These are phyloP conservation scores for Bombus turneri DNA, from an alignment of 1,140 invertebrate genomes.

Conservation along the genomic window DNA sequence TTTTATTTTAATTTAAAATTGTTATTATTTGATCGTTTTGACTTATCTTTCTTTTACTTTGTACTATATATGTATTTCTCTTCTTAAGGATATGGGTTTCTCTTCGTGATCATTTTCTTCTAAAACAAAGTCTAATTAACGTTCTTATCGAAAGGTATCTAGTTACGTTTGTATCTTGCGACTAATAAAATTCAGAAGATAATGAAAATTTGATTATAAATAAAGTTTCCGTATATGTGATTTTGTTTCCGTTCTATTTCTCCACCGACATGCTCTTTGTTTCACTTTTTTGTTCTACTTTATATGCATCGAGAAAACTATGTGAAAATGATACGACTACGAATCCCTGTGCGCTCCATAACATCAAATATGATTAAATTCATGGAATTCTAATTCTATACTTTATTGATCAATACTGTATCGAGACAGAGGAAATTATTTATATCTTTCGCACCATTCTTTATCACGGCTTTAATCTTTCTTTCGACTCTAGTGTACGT, in stretches of 20 bases:
- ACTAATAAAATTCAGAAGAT: background rate
- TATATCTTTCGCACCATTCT: no score
- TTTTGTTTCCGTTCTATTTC: background rate
- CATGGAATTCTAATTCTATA: no score
- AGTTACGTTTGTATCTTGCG: background rate
- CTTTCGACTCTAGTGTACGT: background rate
- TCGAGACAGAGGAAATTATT: no score
- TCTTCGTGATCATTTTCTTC: background rate
- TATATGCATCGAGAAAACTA: no score
- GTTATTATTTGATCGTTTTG: no score
- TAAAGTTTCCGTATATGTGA: background rate
- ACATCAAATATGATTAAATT: no score
- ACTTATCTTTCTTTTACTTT: no score
- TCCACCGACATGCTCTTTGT: background rate
- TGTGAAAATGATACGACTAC: no score
- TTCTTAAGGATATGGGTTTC: background rate
- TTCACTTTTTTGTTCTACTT: no score
- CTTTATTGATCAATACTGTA: no score
- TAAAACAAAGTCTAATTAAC: background rate
- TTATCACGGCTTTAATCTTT: no score
- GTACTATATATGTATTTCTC: background rate
- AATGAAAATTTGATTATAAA: background rate
- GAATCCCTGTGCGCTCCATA: no score
- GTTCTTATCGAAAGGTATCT: background rate
- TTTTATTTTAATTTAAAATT: background rate